Evolutionary conservation across 2,888 invertebrate genomes (phyloP), one percentile per base, ranked within the genome.

Genomic region (Deroplatys truncata): DNA sequence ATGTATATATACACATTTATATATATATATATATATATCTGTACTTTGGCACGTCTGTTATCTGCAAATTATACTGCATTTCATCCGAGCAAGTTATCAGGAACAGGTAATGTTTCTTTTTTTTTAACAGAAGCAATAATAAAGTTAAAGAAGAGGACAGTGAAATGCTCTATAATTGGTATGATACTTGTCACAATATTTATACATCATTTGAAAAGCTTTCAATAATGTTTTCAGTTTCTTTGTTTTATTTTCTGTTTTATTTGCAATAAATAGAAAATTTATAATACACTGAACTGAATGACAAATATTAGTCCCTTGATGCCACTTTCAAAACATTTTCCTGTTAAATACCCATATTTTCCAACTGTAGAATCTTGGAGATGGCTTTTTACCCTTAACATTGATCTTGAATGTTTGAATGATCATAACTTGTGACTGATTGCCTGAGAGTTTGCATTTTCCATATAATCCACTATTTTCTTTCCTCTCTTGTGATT

Each of bases 321-420:
- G 56, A 72, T 72, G 56, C 56, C 56, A 72, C 56, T 72, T 72
- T 72, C 56, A 72, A 72, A 72, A 72, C 56, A 72, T 72, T 72
- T 72, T 72, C 56, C 56, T 72, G 56, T 72, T 72, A 72, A 72
- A 72, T 72, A 20, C 56, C 56, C 25, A 72, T 72, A 20, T 72
- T 20, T 72, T 72, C 56, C 56, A 72, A 72, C 20, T 72, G 56
- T 72, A 72, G 56, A 72, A 16, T 72, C 89, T 85, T 89, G 82
- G 89, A 82, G 85, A 31, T 89, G 84, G 89, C 89, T 89, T 89
- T 82, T 72, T 85, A 82, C 82, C 85, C 25, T 85, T 49, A 72
- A 85, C 89, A 84, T 82, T 85, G 31, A 84, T 85, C 35, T 82
- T 89, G 82, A 29, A 56, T 88, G 84, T 88, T 88, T 84, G 88